Base-by-base conservation (phyloP, 2,888 invertebrate species). In the Beris chalybata region DNA sequence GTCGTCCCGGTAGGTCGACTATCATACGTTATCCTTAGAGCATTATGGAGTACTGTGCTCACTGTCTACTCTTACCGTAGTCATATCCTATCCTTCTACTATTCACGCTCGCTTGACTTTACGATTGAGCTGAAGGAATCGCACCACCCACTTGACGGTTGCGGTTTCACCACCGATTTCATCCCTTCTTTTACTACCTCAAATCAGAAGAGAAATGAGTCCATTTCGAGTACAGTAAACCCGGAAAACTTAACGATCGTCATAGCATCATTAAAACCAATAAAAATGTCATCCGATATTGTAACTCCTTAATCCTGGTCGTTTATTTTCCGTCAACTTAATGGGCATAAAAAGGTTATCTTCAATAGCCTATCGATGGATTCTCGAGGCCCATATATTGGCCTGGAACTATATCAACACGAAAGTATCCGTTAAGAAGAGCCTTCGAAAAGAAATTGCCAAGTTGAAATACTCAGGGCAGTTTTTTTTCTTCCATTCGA, bases 211-310 rank as follows among this genome's bases (percentile, higher is more conserved):
- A 5, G 38, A 38, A 5, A 38, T 7, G 9, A 38, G 38, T 22
- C 22, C 22, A 22, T 22, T 22, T 22, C 22, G 22, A 22, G 22
- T 22, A 38, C 38, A 38, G 9, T 38, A 38, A 38, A 38, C 9
- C 38, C 9, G 5, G 45, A 44, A 44, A 13, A 57, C 13, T 57
- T 57, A 57, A 57, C 38, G 57, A 57, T 32, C 43, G 44, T 43
- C 57, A 57, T 4, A 22, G 44, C 55, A 68, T 68, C 65, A 66
- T 66, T 63, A 66, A 61, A 53, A 53, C 50, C 66, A 68, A 68
- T 68, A 68, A 68, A 68, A 68, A 68, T 68, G 68, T 68, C 68
- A 68, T 65, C 66, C 63, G 63, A 66, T 65, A 65, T 56, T 65
- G 61, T 55, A 65, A 67, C 65, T 65, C 50, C 61, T 50, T 67